Base-by-base conservation (phyloP, 2,113 vertebrate genomes). In the Syrmaticus mikado region DNA sequence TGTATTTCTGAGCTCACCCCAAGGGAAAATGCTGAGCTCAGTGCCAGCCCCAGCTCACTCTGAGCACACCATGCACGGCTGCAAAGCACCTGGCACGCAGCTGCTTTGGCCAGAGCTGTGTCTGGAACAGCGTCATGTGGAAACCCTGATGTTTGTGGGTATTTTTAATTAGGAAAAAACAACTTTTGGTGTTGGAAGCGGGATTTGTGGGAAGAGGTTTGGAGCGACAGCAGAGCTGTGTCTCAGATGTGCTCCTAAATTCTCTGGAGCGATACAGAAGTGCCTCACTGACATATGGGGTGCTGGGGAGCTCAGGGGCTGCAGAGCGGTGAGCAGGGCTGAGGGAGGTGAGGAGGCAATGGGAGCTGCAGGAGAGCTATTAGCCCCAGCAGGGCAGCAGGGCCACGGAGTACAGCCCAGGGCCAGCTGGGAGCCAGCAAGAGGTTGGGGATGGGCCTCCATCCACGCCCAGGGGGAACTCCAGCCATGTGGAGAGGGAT, bases 211-310 rank as follows among this genome's bases (percentile, higher is more conserved):
- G 72, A 76, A 87, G 62, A 91, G 67, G 62, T 46, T 15, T 20
- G 58, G 32, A 46, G 53, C 5, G n/a, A 53, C 34, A 28, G 61
- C 72, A 72, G 61, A 41, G 3, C 80, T 7, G 21, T 0, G 32
- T 41, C 67, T 75, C 46, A 48, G 36, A 8, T 12, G 2, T 1
- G 0, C 41, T 45, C 70, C 45, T 30, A 25, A 70, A 67, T n/a
- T n/a, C 5, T 0, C 22, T 8, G 2, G 17, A 79, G 20, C 8
- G 18, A 57, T 32, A 24, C 6, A 32, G 14, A 48, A 71, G 60
- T 57, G 17, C 8, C 3, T 11, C 30, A 4, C 1, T 1, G 71
- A 19, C 4, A 1, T 1, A 1, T 0, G 8, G 25, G 68, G 34
- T 18, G 50, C 41, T 3, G 3, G 6, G 41, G 50, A 61, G 55